Percentiles rank a stretch among this genome's conserved stretches.
Conservation (phyloP, 2,888 invertebrate genomes). For the Monochamus alternatus region DNA sequence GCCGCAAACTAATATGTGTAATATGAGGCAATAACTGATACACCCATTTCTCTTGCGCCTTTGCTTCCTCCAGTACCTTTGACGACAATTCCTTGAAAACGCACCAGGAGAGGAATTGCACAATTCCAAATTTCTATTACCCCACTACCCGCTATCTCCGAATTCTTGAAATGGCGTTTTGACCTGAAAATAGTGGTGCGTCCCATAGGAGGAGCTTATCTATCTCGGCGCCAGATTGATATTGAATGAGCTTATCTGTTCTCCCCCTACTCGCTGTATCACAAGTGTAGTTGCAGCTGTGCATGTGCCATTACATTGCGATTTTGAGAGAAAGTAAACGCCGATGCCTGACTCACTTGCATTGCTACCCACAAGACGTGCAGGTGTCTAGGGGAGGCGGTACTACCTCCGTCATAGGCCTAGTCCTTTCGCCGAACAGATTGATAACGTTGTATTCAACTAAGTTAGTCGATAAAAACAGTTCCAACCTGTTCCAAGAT, state of each 20-base stretch:
- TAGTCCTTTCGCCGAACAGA: neutral
- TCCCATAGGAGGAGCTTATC: conserved; percentile 27
- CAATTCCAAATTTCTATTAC: too few relatives aligned
- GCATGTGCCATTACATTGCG: neutral
- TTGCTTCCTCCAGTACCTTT: neutral
- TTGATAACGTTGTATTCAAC: neutral
- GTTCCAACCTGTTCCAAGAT: too few relatives aligned
- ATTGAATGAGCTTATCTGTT: conserved; percentile 24
- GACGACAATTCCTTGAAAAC: neutral
- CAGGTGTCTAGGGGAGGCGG: conserved; percentile 28
- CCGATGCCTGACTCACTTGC: conserved; percentile 16
- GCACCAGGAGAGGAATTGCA: too few relatives aligned
- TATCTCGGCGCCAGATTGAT: conserved; percentile 18
- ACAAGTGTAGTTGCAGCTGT: neutral
- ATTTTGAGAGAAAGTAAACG: conserved; percentile 28
- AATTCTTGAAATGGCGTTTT: conserved; percentile 6
- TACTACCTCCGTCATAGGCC: neutral
- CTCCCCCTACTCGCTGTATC: conserved; percentile 15
- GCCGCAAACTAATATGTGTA: too few relatives aligned
- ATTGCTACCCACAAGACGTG: neutral
- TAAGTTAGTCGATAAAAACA: too few relatives aligned
- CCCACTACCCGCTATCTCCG: neutral
- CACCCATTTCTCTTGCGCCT: too few relatives aligned
- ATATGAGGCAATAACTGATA: too few relatives aligned
- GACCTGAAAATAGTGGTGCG: neutral